phyloP scores from a whole-genome alignment of 2,888 invertebrate genomes.

The Dicyrtoma fusca region DNA sequence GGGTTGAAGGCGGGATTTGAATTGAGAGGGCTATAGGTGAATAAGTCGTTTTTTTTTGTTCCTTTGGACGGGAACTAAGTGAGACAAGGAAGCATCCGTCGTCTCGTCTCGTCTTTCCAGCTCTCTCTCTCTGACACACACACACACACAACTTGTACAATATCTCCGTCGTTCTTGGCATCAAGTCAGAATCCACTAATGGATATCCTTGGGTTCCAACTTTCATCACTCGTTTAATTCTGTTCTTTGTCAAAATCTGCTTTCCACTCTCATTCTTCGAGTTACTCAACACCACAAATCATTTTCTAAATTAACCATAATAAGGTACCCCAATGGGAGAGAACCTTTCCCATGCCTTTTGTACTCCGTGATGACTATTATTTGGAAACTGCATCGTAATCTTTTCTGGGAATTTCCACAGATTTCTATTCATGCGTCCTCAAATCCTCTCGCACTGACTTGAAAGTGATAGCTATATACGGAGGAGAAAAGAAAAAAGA shows the following conservation, averaged over 20 bases:
- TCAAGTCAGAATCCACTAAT: slow-evolving; percentile 29
- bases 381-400: too few species aligned
- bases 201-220: slow-evolving; percentile 27
- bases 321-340: too few species aligned
- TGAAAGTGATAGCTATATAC: too few species aligned
- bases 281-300: slow-evolving; percentile 25
- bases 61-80: slow-evolving; percentile 26
- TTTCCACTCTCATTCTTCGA: slow-evolving; percentile 6
- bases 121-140: neutral
- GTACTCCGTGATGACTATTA: too few species aligned
- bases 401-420: too few species aligned
- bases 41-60: slow-evolving; percentile 25
- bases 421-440: too few species aligned
- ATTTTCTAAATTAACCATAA: slow-evolving; percentile 20
- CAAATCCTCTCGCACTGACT: too few species aligned
- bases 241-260: slow-evolving; percentile 28
- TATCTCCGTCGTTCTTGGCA: slow-evolving; percentile 22
- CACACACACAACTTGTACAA: neutral
- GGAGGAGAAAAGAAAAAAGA: too few species aligned
- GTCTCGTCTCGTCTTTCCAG: slow-evolving; percentile 10
- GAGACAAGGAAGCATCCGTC: slow-evolving; percentile 23
- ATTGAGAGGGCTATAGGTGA: neutral
- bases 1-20: too few species aligned
- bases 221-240: slow-evolving; percentile 30
- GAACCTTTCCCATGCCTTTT: too few species aligned